A percentile compares a stretch with the other conserved stretches of the same genome.
phyloP scores from a whole-genome alignment of 2,888 invertebrate genomes.

The Brachyopa scutellaris region DNA sequence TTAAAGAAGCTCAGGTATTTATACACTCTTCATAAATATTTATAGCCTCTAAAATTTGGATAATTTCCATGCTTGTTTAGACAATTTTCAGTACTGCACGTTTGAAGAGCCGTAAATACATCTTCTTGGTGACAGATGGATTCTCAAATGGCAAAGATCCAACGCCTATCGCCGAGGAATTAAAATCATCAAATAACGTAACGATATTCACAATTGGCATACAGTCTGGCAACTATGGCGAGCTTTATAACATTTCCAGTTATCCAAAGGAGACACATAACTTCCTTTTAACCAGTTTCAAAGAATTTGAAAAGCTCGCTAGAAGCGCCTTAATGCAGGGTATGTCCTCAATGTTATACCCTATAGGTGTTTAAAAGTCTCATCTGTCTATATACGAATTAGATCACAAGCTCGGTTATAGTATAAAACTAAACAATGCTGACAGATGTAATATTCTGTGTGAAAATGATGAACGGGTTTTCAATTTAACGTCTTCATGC shows the following conservation, averaged over 20 bases:
- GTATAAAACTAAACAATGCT: conserved; percentile 82
- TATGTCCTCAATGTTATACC: no score
- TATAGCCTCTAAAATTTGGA: no score
- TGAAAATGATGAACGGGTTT: conserved; percentile 74
- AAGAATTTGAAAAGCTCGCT: conserved; percentile 87
- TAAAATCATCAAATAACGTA: conserved; percentile 83
- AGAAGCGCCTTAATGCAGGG: conserved; percentile 87
- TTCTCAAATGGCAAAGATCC: conserved; percentile 88
- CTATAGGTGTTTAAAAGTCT: no score
- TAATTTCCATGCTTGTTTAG: no score
- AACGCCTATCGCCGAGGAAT: conserved; percentile 83
- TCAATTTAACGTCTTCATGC: conserved; percentile 80
- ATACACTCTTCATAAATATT: no score
- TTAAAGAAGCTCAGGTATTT: conserved; percentile 85
- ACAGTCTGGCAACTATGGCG: conserved; percentile 85
- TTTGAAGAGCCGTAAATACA: conserved; percentile 83
- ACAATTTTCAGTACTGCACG: conserved; percentile 82
- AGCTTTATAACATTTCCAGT: conserved; percentile 86
- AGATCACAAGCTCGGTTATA: conserved; percentile 86
- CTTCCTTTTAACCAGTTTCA: conserved; percentile 86
- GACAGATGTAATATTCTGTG: conserved; percentile 84
- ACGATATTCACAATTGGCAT: conserved; percentile 84
- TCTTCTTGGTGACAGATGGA: conserved; percentile 88
- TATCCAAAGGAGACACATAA: conserved; percentile 85
- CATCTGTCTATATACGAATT: no score